Conservation (phyloP, 2,888 invertebrate genomes). For the Chelonus formosanus region DNA sequence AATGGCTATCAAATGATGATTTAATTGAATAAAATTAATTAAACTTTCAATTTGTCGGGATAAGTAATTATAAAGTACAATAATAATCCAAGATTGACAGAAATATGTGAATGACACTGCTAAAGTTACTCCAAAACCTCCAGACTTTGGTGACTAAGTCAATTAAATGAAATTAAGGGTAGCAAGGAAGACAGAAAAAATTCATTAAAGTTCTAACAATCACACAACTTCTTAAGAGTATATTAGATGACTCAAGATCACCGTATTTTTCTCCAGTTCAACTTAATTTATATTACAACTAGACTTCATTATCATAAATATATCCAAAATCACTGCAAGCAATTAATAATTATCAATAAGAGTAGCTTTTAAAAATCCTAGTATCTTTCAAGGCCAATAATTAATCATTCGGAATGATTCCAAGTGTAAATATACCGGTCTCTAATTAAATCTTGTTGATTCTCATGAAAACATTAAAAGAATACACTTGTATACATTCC, state of each 20-base stretch:
- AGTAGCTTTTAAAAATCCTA: neutral
- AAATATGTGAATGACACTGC: neutral
- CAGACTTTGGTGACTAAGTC: conserved; percentile 30
- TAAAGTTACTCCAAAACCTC: conserved; percentile 21
- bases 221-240: too few relatives aligned
- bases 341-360: neutral
- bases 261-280: too few relatives aligned
- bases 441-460: conserved; percentile 4
- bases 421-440: conserved; percentile 10
- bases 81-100: neutral
- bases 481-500: conserved; percentile 12
- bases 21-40: too few relatives aligned
- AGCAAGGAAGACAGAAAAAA: conserved; percentile 22
- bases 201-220: conserved; percentile 26
- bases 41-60: too few relatives aligned
- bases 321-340: too few relatives aligned
- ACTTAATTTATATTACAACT: too few relatives aligned
- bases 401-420: neutral
- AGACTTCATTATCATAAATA: too few relatives aligned
- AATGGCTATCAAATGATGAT: too few relatives aligned
- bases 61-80: too few relatives aligned
- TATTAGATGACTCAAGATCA: too few relatives aligned
- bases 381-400: neutral
- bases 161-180: conserved; percentile 34
- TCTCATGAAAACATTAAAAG: conserved; percentile 1